Percentiles rank a stretch among this genome's conserved stretches.
These are phyloP conservation scores for Capreolus pygargus DNA, from an alignment of 2,113 vertebrate genomes.

Conservation along the genomic window DNA sequence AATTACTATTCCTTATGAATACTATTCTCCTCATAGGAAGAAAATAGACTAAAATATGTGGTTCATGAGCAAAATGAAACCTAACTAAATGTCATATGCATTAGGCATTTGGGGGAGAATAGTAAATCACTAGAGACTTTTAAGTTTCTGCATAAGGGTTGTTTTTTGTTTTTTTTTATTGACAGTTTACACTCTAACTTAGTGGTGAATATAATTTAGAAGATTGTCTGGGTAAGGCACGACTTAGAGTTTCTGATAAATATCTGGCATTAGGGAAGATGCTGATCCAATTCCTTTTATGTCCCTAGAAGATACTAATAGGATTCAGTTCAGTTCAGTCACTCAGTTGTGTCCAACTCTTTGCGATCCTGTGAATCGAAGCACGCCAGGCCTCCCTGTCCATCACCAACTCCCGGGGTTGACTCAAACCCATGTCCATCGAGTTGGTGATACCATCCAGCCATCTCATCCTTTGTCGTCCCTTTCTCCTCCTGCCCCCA, in stretches of 20 bases:
- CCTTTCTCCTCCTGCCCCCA: no score
- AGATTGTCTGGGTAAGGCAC: background rate
- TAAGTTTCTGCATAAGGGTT: background rate
- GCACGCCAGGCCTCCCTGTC: background rate
- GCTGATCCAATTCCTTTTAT: background rate
- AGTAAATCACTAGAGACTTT: background rate
- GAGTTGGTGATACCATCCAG: no score
- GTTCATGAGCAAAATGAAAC: constrained; percentile 23
- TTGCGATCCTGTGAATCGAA: background rate
- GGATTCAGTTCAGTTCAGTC: no score
- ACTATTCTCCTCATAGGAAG: background rate
- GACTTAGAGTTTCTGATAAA: background rate
- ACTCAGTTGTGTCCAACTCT: background rate
- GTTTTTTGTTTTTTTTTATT: background rate
- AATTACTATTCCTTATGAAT: background rate
- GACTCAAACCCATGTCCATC: no score
- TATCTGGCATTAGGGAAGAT: background rate
- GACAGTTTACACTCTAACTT: background rate
- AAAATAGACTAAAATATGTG: constrained; percentile 13
- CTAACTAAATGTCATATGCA: constrained; percentile 17
- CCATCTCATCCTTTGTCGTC: no score
- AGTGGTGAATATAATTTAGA: constrained; percentile 35
- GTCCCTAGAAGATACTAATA: background rate
- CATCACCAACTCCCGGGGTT: no score
- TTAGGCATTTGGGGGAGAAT: constrained; percentile 29